Conservation (phyloP, 2,888 invertebrate genomes). For the Plusia festucae region DNA sequence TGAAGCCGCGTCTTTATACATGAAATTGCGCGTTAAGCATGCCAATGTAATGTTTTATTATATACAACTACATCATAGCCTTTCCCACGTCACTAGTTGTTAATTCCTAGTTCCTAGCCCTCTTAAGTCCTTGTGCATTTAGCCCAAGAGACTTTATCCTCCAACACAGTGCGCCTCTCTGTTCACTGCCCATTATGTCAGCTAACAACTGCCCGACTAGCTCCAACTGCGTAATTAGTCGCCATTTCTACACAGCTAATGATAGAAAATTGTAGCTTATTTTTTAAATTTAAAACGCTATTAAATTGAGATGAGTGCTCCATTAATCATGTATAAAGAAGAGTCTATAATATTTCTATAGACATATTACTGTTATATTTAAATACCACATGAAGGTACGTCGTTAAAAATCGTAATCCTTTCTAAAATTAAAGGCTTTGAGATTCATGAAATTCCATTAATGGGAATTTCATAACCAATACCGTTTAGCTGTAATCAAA, state of each 20-base stretch:
- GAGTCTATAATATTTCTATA: neutral
- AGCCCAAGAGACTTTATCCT: constrained; percentile 64
- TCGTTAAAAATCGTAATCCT: neutral
- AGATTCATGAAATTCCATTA: constrained; percentile 1
- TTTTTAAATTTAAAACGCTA: constrained; percentile 32
- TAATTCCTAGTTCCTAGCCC: neutral
- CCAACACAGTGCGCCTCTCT: constrained; percentile 43
- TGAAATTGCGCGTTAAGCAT: neutral
- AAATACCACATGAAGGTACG: neutral
- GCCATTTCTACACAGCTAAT: constrained; percentile 60
- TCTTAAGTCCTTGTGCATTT: constrained; percentile 60
- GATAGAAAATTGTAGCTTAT: constrained; percentile 55
- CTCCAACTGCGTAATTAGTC: constrained; percentile 67
- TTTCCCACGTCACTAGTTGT: constrained; percentile 11
- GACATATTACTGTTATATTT: neutral
- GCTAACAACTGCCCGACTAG: constrained; percentile 45
- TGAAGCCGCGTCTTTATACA: too few species aligned
- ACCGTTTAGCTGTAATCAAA: neutral
- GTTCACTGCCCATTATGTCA: constrained; percentile 50
- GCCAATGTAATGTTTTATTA: neutral
- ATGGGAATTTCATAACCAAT: neutral
- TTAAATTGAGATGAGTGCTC: constrained; percentile 14
- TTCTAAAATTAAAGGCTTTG: neutral
- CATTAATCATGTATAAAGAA: constrained; percentile 16
- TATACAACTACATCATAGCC: neutral